A percentile compares a stretch with the other conserved stretches of the same genome.
phyloP scores from a whole-genome alignment of 2,113 vertebrate species.

The Esox niger region DNA sequence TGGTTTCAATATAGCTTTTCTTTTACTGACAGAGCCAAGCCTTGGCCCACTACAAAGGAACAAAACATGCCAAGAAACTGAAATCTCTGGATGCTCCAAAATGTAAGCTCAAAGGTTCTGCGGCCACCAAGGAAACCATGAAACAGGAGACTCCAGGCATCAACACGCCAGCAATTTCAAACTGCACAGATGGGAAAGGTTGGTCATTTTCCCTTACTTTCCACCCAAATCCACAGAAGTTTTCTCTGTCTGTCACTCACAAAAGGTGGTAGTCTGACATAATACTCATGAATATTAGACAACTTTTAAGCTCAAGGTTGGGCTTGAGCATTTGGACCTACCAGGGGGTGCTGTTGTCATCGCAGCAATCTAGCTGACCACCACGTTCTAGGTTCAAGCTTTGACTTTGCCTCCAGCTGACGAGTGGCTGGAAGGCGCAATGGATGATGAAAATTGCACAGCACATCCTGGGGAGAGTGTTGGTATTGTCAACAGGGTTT shows the following conservation, averaged over 20 bases:
- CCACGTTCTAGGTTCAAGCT: too few relatives aligned
- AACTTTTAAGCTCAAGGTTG: too few relatives aligned
- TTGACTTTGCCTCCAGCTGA: too few relatives aligned
- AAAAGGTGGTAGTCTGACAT: too few relatives aligned
- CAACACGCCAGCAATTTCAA: constrained; percentile 80
- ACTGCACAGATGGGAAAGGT: constrained; percentile 89
- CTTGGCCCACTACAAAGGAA: constrained; percentile 98
- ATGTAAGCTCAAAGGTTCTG: constrained; percentile 89
- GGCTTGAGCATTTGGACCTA: too few relatives aligned
- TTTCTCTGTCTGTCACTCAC: constrained; percentile 5
- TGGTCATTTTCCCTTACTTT: constrained; percentile 41
- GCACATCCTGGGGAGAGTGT: too few relatives aligned
- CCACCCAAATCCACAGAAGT: constrained; percentile 65
- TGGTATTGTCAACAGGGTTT: too few relatives aligned
- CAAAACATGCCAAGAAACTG: constrained; percentile 99
- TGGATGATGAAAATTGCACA: too few relatives aligned
- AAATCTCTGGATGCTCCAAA: constrained; percentile 94
- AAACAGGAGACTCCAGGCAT: constrained; percentile 84
- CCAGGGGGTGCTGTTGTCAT: too few relatives aligned
- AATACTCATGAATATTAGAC: too few relatives aligned
- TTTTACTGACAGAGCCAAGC: constrained; percentile 96
- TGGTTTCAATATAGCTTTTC: constrained; percentile 78
- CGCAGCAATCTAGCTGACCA: too few relatives aligned
- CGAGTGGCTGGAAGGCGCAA: too few relatives aligned
- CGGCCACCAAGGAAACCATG: constrained; percentile 67